Base-by-base conservation (phyloP, 1,140 invertebrate genomes). In the Lasioglossum baleicum region DNA sequence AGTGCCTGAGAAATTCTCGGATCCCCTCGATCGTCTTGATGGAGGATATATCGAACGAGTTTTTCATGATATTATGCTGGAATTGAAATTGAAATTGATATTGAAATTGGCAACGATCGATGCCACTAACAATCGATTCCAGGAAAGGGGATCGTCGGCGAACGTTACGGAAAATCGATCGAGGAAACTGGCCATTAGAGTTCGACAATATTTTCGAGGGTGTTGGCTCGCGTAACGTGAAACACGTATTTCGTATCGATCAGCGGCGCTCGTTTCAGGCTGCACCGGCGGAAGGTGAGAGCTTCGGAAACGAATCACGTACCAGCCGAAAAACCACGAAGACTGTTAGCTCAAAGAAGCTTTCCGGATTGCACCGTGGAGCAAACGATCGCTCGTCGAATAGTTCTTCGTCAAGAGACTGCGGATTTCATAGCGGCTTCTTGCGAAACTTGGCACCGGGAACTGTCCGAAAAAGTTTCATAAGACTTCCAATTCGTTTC, bases 211-310 rank as follows among this genome's bases (percentile, higher is more conserved):
- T 70, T 69, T 74, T 56, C 42, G 44, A 44, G 35, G 58, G 65
- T 74, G 75, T 48, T 60, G 20, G 61, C 61, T 67, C 40, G 44
- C 44, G 26, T 51, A 56, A 83, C 51, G 42, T 70, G 42, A 15
- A 42, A 60, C 82, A 79, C 81, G 75, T 83, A 83, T 68, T 44
- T 22, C 63, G 75, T 72, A 83, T 83, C 75, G 74, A 83, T 83
- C 51, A 2, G 26, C 51, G 35, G 42, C n/a, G 10, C 40, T 31
- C 48, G 44, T 79, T 79, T 58, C n/a, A 35, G 22, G 48, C 35
- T 42, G 48, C 26, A 26, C 15, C 15, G 53, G 26, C n/a, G 13
- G 42, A 15, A 76, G 65, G 69, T 11, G 66, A 51, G 58, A 22
- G 60, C 61, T 64, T 4, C 60, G 15, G 17, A 5, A 76, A 83